Percentiles rank a stretch among this genome's conserved stretches.
phyloP scores from a whole-genome alignment of 2,888 invertebrate species.

The Muscina levida region DNA sequence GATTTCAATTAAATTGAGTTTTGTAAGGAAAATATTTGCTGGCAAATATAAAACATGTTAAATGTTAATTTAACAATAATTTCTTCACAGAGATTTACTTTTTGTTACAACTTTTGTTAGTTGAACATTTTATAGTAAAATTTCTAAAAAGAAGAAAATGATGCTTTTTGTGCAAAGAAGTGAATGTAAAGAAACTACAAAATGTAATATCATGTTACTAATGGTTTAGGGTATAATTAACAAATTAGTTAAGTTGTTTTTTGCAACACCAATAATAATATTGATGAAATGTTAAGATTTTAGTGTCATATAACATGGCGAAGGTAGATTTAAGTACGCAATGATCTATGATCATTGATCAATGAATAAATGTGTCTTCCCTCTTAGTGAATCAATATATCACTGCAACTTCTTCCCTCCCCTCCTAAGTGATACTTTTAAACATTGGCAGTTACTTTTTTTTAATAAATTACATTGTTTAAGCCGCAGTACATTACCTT shows the following conservation, averaged over 20 bases:
- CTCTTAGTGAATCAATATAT: no score
- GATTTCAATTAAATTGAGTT: conserved; percentile 7
- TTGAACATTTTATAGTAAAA: not conserved
- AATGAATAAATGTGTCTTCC: no score
- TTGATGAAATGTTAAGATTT: not conserved
- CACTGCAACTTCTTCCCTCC: no score
- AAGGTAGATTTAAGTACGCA: no score
- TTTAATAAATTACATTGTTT: no score
- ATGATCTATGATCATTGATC: no score
- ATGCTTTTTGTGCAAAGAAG: not conserved
- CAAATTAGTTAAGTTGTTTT: conserved; percentile 45
- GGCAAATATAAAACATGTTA: not conserved
- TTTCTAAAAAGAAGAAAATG: no score
- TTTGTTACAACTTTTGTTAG: not conserved
- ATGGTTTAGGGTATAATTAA: conserved; percentile 39
- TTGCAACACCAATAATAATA: not conserved
- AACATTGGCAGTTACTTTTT: no score
- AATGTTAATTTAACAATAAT: conserved; percentile 15
- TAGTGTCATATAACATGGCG: no score
- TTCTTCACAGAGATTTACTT: not conserved
- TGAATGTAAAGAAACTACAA: not conserved
- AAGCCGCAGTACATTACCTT: no score
- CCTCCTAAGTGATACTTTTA: not conserved
- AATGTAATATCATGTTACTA: conserved; percentile 30
- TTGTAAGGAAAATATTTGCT: conserved; percentile 11